Percentiles rank a stretch among this genome's conserved stretches.
These are phyloP conservation scores for Nomada ferruginata DNA, from an alignment of 2,888 invertebrate species.

Conservation along the genomic window DNA sequence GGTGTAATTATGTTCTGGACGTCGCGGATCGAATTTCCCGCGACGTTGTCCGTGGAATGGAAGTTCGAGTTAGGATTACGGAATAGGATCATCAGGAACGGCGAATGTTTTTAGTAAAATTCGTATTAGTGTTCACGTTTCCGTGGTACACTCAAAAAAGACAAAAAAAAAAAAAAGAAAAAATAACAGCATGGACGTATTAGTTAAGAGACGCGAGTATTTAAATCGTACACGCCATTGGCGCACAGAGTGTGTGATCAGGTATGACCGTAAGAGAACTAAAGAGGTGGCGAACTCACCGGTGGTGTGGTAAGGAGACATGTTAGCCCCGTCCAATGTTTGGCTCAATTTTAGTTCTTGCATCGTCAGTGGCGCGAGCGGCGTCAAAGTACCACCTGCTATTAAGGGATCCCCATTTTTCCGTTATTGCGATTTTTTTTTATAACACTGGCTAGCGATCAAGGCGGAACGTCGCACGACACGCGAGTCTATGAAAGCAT, in stretches of 20 bases:
- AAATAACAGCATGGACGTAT: not conserved
- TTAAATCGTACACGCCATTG: slow-evolving; percentile 22
- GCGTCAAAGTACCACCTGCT: slow-evolving; percentile 89
- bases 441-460: slow-evolving; percentile 65
- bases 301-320: slow-evolving; percentile 89
- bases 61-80: too few relatives aligned
- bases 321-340: slow-evolving; percentile 87
- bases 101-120: not conserved
- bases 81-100: not conserved
- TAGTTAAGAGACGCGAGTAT: slow-evolving; percentile 30
- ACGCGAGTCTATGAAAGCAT: not conserved
- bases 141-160: slow-evolving; percentile 26
- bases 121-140: not conserved
- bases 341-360: slow-evolving; percentile 90
- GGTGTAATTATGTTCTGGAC: slow-evolving; percentile 30
- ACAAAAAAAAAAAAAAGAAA: not conserved
- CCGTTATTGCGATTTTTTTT: slow-evolving; percentile 70
- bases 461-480: slow-evolving; percentile 70
- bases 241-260: slow-evolving; percentile 47
- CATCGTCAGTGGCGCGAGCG: slow-evolving; percentile 90
- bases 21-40: slow-evolving; percentile 34
- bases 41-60: not conserved
- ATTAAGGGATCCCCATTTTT: slow-evolving; percentile 79
- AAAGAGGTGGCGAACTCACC: slow-evolving; percentile 86
- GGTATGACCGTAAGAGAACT: slow-evolving; percentile 61